These are phyloP conservation scores for Oreortyx pictus DNA, from an alignment of 2,797 vertebrate genomes.

Conservation along the genomic window DNA sequence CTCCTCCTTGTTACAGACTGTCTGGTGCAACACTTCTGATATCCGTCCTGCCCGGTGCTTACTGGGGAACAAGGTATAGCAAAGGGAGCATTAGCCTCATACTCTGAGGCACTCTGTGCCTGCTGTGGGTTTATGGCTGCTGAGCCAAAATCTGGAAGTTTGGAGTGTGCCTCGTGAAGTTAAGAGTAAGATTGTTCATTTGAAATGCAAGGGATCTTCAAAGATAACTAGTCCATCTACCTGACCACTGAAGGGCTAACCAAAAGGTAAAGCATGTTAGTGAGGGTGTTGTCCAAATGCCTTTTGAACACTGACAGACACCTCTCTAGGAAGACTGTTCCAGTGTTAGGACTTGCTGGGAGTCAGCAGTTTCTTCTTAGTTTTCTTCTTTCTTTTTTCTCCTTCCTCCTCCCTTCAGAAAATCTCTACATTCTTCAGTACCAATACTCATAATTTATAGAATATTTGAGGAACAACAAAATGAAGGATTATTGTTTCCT, in stretches of 20 bases:
- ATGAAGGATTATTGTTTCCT: neutral
- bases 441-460: neutral
- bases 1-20: neutral
- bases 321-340: neutral
- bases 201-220: neutral
- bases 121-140: neutral
- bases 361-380: neutral
- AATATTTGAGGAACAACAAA: neutral
- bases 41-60: neutral
- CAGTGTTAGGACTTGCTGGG: neutral
- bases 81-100: neutral
- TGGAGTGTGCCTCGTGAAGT: neutral
- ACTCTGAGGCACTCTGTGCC: rapidly evolving
- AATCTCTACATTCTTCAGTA: neutral
- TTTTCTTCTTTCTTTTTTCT: neutral
- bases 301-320: neutral
- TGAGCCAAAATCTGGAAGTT: no score
- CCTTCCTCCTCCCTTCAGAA: neutral
- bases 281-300: neutral
- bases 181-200: neutral
- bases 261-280: neutral
- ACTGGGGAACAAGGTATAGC: rapidly evolving
- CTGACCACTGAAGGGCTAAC: neutral
- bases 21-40: neutral
- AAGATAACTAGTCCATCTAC: neutral